Base-by-base conservation (phyloP, 1,140 invertebrate genomes). In the Coboldia fuscipes region DNA sequence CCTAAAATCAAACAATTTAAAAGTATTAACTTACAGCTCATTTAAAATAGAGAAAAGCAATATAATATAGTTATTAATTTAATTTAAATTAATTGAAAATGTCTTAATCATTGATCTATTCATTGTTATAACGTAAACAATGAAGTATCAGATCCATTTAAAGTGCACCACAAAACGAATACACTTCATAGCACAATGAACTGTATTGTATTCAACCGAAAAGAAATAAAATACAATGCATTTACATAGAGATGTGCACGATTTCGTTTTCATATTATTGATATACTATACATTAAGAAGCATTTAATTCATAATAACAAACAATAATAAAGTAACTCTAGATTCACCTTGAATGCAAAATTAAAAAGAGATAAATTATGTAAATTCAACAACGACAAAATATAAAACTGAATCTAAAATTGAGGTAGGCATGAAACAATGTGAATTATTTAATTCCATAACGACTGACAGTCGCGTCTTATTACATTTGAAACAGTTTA, bases 1-100 rank as follows among this genome's bases (percentile, higher is more conserved):
- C 78, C 80, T 83, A 58, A 9, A 58, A 63, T 55, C 51, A 58
- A 45, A 44, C 48, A 43, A 46, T 39, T 39, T 34, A 41, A 37
- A 33, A 32, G 18, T 28, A 36, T 37, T 24, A 30, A 29, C 17
- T 36, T 27, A 27, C 33, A 37, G 22, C 26, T 20, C 30, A 12
- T 33, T 13, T 16, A 21, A 39, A 23, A 24, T 12, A 27, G 22
- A 14, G 14, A n/a, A 8, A 17, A 3, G 8, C 13, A 13, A 20
- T 19, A 33, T 15, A 17, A 17, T 20, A 33, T n/a, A 18, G n/a
- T 20, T 22, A 34, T 20, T 16, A 13, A 14, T 28, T 16, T 19
- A 13, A 20, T 8, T 14, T n/a, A 6, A 10, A 16, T 17, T 9
- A 10, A n/a, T n/a, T n/a, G 14, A 19, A 16, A 15, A 21, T 30